Conservation (phyloP, 2,888 invertebrate genomes). For the Mesorhabditis spiculigera region DNA sequence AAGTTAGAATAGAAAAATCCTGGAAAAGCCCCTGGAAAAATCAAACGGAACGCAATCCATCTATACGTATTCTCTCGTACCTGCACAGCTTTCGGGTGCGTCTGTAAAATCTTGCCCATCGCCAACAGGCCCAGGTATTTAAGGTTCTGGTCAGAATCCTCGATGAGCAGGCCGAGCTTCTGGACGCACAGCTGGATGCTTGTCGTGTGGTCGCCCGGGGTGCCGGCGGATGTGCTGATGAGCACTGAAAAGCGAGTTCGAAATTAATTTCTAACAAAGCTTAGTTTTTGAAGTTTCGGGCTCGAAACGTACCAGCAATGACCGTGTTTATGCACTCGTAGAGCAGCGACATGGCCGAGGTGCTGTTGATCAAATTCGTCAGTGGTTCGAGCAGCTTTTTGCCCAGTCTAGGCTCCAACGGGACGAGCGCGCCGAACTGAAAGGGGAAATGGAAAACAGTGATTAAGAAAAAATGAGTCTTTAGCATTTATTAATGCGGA, state of each 20-base stretch:
- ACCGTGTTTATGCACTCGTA: conserved; percentile 99
- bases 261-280: conserved; percentile 3
- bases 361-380: conserved; percentile 99
- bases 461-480: too few relatives aligned
- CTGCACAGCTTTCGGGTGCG: conserved; percentile 97
- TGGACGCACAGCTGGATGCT: conserved; percentile 97
- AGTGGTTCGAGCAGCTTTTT: conserved; percentile 99
- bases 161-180: conserved; percentile 94
- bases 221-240: conserved; percentile 96
- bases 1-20: background rate
- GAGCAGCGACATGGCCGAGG: conserved; percentile 97
- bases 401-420: conserved; percentile 99
- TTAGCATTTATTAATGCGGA: too few relatives aligned
- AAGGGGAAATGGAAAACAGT: conserved; percentile 56
- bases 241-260: conserved; percentile 70
- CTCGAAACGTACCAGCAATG: conserved; percentile 74
- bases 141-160: conserved; percentile 97
- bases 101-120: conserved; percentile 96
- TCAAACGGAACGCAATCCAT: background rate
- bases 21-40: background rate
- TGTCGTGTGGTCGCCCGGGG: conserved; percentile 91
- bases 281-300: background rate
- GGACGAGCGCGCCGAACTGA: conserved; percentile 99
- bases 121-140: conserved; percentile 91
- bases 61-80: conserved; percentile 15